A percentile compares a stretch with the other conserved stretches of the same genome.
These are phyloP conservation scores for Leptocoma aspasia DNA, from an alignment of 2,113 vertebrate genomes.

Conservation along the genomic window DNA sequence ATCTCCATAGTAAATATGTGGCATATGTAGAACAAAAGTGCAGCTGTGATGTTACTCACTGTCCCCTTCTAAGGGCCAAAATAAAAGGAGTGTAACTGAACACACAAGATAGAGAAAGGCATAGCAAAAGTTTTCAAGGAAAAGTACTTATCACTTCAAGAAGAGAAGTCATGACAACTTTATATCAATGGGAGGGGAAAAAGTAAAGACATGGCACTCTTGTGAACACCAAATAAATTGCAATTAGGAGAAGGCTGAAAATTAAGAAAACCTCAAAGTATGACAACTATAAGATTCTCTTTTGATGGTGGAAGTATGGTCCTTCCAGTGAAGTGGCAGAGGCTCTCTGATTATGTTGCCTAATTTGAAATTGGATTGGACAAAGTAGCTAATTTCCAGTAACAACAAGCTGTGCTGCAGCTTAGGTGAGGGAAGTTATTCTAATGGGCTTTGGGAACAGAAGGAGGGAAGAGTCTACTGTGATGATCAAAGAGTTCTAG, in stretches of 20 bases:
- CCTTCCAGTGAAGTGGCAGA: constrained; percentile 13
- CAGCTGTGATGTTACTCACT: not conserved
- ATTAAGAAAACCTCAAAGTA: not conserved
- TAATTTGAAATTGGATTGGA: constrained; percentile 2
- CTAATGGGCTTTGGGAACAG: constrained; percentile 25
- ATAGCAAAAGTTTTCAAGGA: not conserved
- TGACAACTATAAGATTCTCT: not conserved
- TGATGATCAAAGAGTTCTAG: constrained; percentile 24
- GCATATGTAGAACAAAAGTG: not conserved
- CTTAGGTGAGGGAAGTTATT: not conserved
- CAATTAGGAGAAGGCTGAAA: not conserved
- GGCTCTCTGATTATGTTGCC: not conserved
- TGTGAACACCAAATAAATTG: not conserved
- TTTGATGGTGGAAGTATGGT: not conserved
- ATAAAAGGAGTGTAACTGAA: not conserved
- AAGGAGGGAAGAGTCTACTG: not conserved
- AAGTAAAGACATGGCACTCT: not conserved
- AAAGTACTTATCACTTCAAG: not conserved
- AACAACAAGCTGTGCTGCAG: constrained; percentile 19
- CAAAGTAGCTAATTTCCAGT: constrained; percentile 21
- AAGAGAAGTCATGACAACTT: not conserved
- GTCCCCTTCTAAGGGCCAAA: not conserved
- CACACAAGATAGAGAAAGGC: not conserved
- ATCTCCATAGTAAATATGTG: not conserved
- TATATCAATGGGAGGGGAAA: not conserved